A percentile compares a stretch with the other conserved stretches of the same genome.
phyloP scores from a whole-genome alignment of 2,888 invertebrate genomes.

The Tetheella fluctuosa region DNA sequence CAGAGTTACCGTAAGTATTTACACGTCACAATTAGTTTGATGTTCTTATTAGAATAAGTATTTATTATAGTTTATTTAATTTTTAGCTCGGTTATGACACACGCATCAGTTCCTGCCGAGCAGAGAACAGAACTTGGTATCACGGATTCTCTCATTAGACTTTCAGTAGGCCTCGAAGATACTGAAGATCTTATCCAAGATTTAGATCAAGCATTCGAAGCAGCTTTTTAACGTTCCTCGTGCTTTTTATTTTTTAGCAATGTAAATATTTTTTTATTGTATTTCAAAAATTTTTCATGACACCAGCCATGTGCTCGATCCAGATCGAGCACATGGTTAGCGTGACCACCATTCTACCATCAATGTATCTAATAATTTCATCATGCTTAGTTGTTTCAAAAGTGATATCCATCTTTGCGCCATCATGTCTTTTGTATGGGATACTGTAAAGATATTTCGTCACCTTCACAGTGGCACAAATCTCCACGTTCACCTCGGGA shows the following conservation, averaged over 20 bases:
- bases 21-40: background rate
- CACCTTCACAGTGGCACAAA: too few relatives aligned
- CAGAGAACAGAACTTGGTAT: slow-evolving; percentile 90
- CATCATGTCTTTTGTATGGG: too few relatives aligned
- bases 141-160: slow-evolving; percentile 91
- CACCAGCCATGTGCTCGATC: background rate
- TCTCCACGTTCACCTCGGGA: too few relatives aligned
- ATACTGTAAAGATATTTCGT: too few relatives aligned
- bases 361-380: too few relatives aligned
- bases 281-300: background rate
- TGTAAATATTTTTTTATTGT: background rate
- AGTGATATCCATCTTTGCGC: too few relatives aligned
- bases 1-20: slow-evolving; percentile 94
- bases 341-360: too few relatives aligned
- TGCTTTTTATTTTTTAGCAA: slow-evolving; percentile 4
- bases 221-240: slow-evolving; percentile 53
- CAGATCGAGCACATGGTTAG: too few relatives aligned
- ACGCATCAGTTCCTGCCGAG: slow-evolving; percentile 93
- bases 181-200: slow-evolving; percentile 93
- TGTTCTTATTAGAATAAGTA: background rate
- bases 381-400: too few relatives aligned
- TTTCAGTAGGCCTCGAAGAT: slow-evolving; percentile 96
- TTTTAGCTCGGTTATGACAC: slow-evolving; percentile 95
- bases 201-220: slow-evolving; percentile 90
- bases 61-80: slow-evolving; percentile 17